A percentile compares a stretch with the other conserved stretches of the same genome.
phyloP scores from a whole-genome alignment of 2,797 vertebrate genomes.

The Okamejei kenojei region DNA sequence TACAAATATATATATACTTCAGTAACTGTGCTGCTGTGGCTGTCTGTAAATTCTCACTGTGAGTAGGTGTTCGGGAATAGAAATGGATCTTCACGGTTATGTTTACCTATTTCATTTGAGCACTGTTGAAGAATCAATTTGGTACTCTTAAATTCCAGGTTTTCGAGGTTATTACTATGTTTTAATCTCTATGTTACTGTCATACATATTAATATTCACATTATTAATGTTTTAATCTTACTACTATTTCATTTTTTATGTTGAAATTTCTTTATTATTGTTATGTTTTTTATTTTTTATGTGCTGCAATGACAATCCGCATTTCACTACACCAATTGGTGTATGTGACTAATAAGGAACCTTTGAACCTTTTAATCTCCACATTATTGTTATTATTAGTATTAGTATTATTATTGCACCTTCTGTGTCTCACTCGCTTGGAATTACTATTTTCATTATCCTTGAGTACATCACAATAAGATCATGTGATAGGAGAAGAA shows the following conservation, averaged over 20 bases:
- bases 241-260: no score
- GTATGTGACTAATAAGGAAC: no score
- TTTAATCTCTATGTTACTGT: not conserved
- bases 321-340: no score
- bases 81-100: not conserved
- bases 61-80: not conserved
- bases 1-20: not conserved
- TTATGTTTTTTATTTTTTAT: no score
- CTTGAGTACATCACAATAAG: not conserved
- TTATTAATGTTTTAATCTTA: not conserved
- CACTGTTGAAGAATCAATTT: not conserved
- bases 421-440: not conserved
- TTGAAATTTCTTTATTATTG: no score
- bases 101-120: not conserved
- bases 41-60: not conserved
- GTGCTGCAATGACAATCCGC: no score
- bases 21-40: not conserved
- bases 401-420: not conserved
- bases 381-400: not conserved
- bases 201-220: not conserved
- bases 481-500: no score
- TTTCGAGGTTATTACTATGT: not conserved
- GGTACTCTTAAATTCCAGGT: not conserved
- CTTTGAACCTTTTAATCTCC: not conserved
- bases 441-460: not conserved